Percentiles rank a stretch among this genome's conserved stretches.
These are phyloP conservation scores for Nilaparvata lugens DNA, from an alignment of 1,140 invertebrate genomes.

Conservation along the genomic window DNA sequence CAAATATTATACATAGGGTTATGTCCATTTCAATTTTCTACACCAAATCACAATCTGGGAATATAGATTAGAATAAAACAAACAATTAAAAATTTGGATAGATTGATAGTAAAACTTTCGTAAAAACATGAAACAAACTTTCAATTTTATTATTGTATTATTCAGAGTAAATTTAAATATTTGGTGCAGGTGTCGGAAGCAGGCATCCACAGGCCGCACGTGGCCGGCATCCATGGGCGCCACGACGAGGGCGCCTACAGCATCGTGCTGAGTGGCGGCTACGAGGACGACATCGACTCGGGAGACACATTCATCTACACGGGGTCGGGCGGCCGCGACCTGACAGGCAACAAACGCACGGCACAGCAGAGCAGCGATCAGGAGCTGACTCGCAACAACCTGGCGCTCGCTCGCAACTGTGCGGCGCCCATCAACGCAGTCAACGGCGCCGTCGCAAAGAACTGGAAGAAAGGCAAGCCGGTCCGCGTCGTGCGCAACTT, in stretches of 20 bases:
- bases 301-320: conserved; percentile 79
- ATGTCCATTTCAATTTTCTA: too few relatives aligned
- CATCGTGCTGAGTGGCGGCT: conserved; percentile 75
- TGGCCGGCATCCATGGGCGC: conserved; percentile 76
- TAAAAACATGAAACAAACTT: too few relatives aligned
- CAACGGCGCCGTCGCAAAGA: conserved; percentile 56
- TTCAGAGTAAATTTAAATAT: too few relatives aligned
- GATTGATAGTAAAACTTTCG: too few relatives aligned
- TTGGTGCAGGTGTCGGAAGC: conserved; percentile 59
- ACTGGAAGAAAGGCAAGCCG: conserved; percentile 67
- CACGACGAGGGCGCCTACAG: conserved; percentile 73
- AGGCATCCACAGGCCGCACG: conserved; percentile 71
- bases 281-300: conserved; percentile 78
- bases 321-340: conserved; percentile 70
- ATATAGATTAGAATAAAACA: too few relatives aligned
- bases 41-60: too few relatives aligned
- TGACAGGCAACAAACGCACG: conserved; percentile 75
- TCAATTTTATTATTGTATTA: too few relatives aligned
- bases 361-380: conserved; percentile 76
- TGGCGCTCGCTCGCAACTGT: conserved; percentile 67
- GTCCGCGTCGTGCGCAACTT: conserved; percentile 71
- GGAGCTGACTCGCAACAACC: conserved; percentile 62
- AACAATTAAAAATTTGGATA: too few relatives aligned
- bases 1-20: too few relatives aligned
- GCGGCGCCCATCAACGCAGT: conserved; percentile 52